phyloP scores from a whole-genome alignment of 2,797 vertebrate species.

The Furcifer pardalis region DNA sequence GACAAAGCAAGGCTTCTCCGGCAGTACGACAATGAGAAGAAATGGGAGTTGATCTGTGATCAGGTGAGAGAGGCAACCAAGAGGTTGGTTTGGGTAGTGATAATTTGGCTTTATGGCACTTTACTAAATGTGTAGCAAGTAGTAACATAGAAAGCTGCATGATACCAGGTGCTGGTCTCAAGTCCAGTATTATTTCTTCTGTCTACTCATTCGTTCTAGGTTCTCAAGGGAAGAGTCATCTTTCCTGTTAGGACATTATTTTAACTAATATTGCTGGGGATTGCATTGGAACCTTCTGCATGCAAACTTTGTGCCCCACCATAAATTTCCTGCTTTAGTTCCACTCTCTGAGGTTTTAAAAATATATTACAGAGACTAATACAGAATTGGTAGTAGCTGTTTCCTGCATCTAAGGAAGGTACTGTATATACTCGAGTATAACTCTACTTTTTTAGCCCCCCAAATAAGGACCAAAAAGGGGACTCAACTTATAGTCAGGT shows the following conservation, averaged over 20 bases:
- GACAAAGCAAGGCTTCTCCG: constrained; percentile 95
- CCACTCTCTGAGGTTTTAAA: neutral
- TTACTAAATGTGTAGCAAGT: too few relatives aligned
- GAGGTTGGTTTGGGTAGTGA: neutral
- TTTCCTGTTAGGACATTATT: neutral
- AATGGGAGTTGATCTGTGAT: constrained; percentile 98
- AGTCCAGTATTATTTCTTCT: neutral
- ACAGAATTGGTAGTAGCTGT: neutral
- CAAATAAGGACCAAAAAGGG: too few relatives aligned
- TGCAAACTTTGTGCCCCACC: neutral
- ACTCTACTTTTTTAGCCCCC: too few relatives aligned
- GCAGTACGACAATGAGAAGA: constrained; percentile 98
- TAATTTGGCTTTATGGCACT: neutral
- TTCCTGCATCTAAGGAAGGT: neutral
- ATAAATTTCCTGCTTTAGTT: neutral
- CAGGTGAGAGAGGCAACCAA: constrained; percentile 79
- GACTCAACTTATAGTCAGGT: too few relatives aligned
- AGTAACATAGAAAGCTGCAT: neutral
- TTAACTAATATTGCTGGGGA: neutral
- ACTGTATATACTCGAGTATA: too few relatives aligned
- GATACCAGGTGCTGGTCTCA: neutral
- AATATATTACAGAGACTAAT: neutral
- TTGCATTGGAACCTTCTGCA: neutral
- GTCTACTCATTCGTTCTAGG: neutral
- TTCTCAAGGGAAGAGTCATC: neutral